Evolutionary conservation across 23 tunicate species (phyloP), one percentile per base, ranked within the genome.

Genomic region (Trididemnum nubilum): DNA sequence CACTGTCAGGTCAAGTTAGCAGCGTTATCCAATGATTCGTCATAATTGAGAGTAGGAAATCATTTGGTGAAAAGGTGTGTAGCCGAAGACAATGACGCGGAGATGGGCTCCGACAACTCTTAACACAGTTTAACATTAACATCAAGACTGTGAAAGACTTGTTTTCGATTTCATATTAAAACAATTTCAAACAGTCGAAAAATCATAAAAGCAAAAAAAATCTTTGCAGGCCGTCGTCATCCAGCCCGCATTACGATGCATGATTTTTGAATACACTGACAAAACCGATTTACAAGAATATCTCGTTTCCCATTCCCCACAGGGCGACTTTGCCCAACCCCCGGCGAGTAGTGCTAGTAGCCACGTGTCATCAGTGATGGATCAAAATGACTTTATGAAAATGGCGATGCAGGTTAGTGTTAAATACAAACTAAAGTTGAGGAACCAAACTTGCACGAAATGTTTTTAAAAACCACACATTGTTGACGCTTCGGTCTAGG

Each of bases 181-280:
- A n/a, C n/a, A n/a, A n/a, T n/a, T n/a, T n/a, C n/a, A n/a, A n/a
- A n/a, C n/a, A n/a, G n/a, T n/a, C n/a, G n/a, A n/a, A n/a, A n/a
- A n/a, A n/a, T n/a, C n/a, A n/a, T n/a, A n/a, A n/a, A n/a, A n/a
- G n/a, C n/a, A n/a, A n/a, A n/a, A n/a, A n/a, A n/a, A n/a, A 44
- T 67, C 2, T 52, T 32, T 73, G 28, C 88, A 92, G 97, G 97
- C 93, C 5, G 54, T 83, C 15, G 93, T 93, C n/a, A 32, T 65
- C 25, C 98, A 93, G 36, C 89, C 93, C 12, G 30, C 85, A n/a
- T 35, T 93, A 33, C 73, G 89, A 35, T 93, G 98, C 58, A 87
- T 93, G 98, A 65, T 93, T 12, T 93, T 93, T 59, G 98, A 93
- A 58, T 93, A 87, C 85, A 93, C 98, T 26, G 77, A 81, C 38